A percentile compares a stretch with the other conserved stretches of the same genome.
These are phyloP conservation scores for Steatornis caripensis DNA, from an alignment of 2,113 vertebrate genomes.

Conservation along the genomic window DNA sequence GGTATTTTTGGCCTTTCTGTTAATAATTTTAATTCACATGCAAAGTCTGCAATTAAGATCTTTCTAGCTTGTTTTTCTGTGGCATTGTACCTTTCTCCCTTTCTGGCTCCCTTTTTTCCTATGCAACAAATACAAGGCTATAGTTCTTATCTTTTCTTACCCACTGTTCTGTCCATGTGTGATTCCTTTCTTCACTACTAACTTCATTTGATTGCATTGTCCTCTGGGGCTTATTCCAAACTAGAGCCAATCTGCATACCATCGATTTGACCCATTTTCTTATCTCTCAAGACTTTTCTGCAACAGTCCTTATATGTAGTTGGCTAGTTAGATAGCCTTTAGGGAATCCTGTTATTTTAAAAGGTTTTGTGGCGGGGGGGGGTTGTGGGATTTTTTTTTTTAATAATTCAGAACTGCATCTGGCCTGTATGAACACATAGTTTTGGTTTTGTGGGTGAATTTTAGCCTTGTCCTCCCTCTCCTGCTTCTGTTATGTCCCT, in stretches of 20 bases:
- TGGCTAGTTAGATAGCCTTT: background rate
- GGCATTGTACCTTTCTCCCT: background rate
- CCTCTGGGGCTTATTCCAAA: background rate
- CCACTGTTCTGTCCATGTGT: background rate
- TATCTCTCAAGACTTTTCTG: background rate
- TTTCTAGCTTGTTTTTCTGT: constrained; percentile 24
- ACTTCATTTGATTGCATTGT: background rate
- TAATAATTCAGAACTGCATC: background rate
- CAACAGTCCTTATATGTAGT: background rate
- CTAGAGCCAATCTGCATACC: background rate
- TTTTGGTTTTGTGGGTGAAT: background rate
- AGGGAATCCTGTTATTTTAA: background rate
- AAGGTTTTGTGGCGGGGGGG: background rate
- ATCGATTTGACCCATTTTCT: background rate
- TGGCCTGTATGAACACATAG: background rate
- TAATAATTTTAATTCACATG: constrained; percentile 35
- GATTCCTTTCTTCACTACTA: constrained; percentile 11
- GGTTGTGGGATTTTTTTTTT: background rate
- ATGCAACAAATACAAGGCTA: background rate
- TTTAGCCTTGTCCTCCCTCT: background rate
- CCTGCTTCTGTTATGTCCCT: background rate
- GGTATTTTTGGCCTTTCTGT: constrained; percentile 29
- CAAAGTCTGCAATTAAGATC: constrained; percentile 22
- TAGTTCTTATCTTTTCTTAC: background rate
- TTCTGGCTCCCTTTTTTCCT: constrained; percentile 1